A percentile compares a stretch with the other conserved stretches of the same genome.
Conservation (phyloP, 2,113 vertebrate genomes). For the Bettongia penicillata region DNA sequence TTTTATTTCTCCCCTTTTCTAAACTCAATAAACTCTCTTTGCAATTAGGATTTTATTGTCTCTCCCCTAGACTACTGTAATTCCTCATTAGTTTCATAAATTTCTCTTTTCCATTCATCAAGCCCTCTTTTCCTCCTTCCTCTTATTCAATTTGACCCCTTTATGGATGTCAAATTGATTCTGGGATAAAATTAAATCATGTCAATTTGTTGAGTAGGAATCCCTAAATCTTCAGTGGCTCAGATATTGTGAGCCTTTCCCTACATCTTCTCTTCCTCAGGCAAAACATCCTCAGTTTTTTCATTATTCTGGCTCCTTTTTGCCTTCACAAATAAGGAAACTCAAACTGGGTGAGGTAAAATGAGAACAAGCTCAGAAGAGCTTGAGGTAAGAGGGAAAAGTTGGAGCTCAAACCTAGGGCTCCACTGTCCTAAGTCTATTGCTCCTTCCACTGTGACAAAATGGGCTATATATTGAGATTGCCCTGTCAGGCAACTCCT, state of each 20-base stretch:
- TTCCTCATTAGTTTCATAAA: neutral
- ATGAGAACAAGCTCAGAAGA: neutral
- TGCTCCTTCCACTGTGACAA: neutral
- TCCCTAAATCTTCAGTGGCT: neutral
- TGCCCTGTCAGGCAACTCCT: neutral
- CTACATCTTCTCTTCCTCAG: neutral
- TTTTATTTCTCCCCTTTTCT: neutral
- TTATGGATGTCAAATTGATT: neutral
- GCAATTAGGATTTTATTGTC: neutral
- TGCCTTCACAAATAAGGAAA: neutral
- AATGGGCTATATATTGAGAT: neutral
- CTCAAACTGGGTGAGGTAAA: neutral
- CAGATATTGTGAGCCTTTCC: neutral
- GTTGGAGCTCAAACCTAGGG: neutral
- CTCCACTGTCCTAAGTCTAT: neutral
- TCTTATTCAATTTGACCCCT: neutral
- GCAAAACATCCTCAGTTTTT: neutral
- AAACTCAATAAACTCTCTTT: neutral
- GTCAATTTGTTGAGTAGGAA: neutral
- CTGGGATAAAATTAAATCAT: neutral
- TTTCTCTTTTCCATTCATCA: neutral
- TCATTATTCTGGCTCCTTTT: neutral
- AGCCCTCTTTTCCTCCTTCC: no score
- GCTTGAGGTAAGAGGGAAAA: no score
- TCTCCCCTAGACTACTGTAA: neutral